Evolutionary conservation across 2,888 invertebrate species (phyloP).

Genomic region (Tiliacea citrago): DNA sequence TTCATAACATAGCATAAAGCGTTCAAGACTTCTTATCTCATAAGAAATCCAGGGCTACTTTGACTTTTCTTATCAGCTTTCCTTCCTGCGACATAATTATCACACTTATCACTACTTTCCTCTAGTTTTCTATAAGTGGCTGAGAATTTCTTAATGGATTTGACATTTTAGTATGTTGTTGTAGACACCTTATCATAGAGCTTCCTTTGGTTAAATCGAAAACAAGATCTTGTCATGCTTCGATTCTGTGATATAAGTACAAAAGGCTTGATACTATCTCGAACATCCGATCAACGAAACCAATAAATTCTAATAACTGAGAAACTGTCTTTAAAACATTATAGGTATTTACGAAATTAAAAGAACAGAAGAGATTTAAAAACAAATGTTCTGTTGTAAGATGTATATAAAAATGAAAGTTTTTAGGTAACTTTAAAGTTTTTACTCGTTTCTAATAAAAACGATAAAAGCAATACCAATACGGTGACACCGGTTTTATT

Average conservation of each 20-base stretch:
- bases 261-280: too few species aligned
- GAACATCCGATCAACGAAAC: not conserved
- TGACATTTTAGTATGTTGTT: not conserved
- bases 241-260: not conserved
- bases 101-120: slow-evolving; percentile 19
- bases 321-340: not conserved
- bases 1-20: not conserved
- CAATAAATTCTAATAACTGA: not conserved
- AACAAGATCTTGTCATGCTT: not conserved
- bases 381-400: not conserved
- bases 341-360: not conserved
- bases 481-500: not conserved
- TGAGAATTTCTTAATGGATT: not conserved
- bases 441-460: not conserved
- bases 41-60: not conserved
- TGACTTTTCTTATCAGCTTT: slow-evolving; percentile 40
- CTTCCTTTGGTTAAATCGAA: too few species aligned
- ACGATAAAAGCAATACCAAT: not conserved
- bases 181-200: not conserved
- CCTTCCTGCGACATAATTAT: slow-evolving; percentile 32
- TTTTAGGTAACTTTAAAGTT: too few species aligned
- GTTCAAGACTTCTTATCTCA: not conserved
- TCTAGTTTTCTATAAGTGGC: slow-evolving; percentile 8
- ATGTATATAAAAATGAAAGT: not conserved
- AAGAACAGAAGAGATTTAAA: not conserved